Base-by-base conservation (phyloP, 2,797 vertebrate species). In the Pitangus sulphuratus region DNA sequence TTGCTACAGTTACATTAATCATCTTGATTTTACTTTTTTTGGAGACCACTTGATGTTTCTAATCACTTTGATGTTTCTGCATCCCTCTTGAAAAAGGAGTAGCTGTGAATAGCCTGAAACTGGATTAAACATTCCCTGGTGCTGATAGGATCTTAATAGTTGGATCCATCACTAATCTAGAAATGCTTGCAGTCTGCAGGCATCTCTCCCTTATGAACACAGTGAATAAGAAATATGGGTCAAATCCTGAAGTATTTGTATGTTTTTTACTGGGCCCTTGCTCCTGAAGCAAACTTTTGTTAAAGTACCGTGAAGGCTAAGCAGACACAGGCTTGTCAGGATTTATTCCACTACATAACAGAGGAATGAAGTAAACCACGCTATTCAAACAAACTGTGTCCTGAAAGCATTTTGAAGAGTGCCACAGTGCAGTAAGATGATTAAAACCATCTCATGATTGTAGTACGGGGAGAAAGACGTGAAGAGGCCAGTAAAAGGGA, bases 391-490 rank as follows among this genome's bases (percentile, higher is more conserved):
- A 48, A 44, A 33, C 28, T 25, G 25, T 2, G 2, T 58, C 47
- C 87, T 45, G 70, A 86, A 94, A 91, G 24, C 35, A 37, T 84
- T 94, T 60, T 94, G 31, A 84, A 76, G 66, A 61, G 47, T 87
- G 72, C 44, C 28, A 3, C 1, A 1, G 26, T 70, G 44, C 54
- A n/a, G 33, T 68, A 66, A 86, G 51, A 76, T 66, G 47, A 33
- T 86, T 19, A 57, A 90, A 88, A 44, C 86, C 0, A 45, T 62
- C 12, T 87, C 8, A 8, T 64, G 21, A 28, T 30, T 84, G 44
- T 79, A 64, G 51, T 79, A 70, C 5, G 72, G 37, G 11, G 45
- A 71, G 78, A 81, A 79, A 77, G 2, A 89, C 30, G 31, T 30
- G 64, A 93, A 71, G 57, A 90, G 60, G 56, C 70, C 68, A 64